Evolutionary conservation across 2,797 vertebrate species (phyloP).

Genomic region (Fratercula arctica): DNA sequence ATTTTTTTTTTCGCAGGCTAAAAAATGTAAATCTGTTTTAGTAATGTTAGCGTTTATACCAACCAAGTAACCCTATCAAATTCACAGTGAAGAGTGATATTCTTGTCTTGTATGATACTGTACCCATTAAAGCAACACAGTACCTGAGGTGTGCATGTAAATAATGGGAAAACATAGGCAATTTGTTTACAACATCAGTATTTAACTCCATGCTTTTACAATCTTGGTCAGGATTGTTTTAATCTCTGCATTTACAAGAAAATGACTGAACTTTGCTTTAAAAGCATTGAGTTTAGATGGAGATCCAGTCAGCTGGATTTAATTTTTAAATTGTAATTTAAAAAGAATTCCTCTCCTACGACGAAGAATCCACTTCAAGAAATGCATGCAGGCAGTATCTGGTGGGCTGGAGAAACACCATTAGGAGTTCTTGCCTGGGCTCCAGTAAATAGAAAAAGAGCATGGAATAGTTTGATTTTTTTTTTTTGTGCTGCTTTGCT

Average conservation of each 20-base stretch:
- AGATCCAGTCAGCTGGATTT: background rate
- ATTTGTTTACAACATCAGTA: background rate
- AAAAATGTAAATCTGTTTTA: constrained; percentile 23
- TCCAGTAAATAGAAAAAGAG: background rate
- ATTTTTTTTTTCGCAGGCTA: constrained; percentile 11
- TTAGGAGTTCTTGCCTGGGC: background rate
- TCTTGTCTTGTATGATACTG: background rate
- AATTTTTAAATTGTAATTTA: background rate
- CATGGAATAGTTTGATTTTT: background rate
- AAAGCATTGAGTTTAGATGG: background rate
- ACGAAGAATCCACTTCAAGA: background rate
- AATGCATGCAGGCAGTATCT: background rate
- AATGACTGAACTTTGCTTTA: background rate
- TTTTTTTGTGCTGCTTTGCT: background rate
- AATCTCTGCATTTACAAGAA: background rate
- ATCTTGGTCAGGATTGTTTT: background rate
- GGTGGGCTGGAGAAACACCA: background rate
- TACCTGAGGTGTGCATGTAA: background rate
- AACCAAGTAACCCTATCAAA: background rate
- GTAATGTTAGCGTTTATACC: background rate
- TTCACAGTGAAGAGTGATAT: background rate
- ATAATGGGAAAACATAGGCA: background rate
- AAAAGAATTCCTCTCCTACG: background rate
- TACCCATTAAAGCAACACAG: background rate
- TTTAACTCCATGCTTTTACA: background rate